phyloP scores from a whole-genome alignment of 2,797 vertebrate genomes.

The Anniella stebbinsi region DNA sequence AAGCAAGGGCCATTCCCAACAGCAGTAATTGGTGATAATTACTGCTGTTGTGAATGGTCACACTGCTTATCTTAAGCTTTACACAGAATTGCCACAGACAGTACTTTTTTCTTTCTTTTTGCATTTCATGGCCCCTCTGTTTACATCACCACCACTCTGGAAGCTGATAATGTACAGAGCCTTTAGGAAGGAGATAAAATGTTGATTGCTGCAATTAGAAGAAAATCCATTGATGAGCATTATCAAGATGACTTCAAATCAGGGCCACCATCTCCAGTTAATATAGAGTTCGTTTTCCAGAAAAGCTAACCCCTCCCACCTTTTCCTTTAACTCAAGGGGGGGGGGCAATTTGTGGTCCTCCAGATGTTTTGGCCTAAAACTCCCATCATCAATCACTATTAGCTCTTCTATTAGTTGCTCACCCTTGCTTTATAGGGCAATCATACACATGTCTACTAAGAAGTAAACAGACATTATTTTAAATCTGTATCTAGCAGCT shows the following conservation, averaged over 20 bases:
- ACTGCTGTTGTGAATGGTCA: neutral
- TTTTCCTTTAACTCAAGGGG: neutral
- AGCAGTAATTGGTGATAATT: constrained; percentile 6
- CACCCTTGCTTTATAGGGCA: no score
- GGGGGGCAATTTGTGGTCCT: neutral
- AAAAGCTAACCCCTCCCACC: neutral
- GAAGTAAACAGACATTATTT: no score
- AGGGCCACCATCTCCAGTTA: neutral
- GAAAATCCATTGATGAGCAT: neutral
- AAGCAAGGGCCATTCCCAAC: neutral
- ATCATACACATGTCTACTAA: no score
- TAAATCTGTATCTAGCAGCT: no score
- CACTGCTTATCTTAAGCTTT: constrained; percentile 18
- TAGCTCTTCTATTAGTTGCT: no score
- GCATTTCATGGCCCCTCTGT: neutral
- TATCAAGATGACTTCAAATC: neutral
- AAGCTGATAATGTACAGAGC: neutral
- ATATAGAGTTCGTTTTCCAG: neutral
- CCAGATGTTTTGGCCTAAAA: no score
- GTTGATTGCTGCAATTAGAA: neutral
- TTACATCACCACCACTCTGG: neutral
- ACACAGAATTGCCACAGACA: neutral
- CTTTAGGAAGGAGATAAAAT: neutral
- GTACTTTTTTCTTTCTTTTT: neutral
- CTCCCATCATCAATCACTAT: no score